phyloP scores from a whole-genome alignment of 64 coral and sea anemone genomes.

The Dendronephthya gigantea region DNA sequence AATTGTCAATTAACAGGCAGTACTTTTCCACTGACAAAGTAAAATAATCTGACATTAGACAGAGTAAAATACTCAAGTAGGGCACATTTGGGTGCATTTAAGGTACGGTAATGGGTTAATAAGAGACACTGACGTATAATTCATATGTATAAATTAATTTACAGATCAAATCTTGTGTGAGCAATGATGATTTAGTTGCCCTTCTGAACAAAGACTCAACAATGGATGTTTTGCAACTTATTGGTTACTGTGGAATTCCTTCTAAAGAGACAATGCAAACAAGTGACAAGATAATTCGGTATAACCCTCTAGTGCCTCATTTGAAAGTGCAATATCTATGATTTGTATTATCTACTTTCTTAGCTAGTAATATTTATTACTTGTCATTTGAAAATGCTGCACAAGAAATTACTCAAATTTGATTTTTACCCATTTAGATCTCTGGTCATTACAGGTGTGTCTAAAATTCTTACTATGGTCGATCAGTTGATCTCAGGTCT shows the following conservation, averaged over 20 bases:
- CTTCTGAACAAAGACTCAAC: not conserved
- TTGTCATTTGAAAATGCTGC: no score
- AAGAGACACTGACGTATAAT: not conserved
- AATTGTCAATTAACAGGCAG: no score
- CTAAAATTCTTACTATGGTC: slow-evolving; percentile 37
- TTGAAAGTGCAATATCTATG: no score
- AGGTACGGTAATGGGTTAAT: no score
- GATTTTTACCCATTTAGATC: no score
- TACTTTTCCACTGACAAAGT: no score
- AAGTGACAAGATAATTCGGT: not conserved
- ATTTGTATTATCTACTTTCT: no score
- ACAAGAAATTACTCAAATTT: no score
- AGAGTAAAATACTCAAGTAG: no score
- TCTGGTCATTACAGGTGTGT: slow-evolving; percentile 48
- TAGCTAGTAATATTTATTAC: no score
- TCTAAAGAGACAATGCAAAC: not conserved
- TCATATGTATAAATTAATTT: not conserved
- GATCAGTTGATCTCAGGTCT: slow-evolving; percentile 55
- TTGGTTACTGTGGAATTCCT: not conserved
- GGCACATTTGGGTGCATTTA: no score
- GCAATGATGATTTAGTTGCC: not conserved
- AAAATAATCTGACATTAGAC: not conserved
- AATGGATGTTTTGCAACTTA: not conserved
- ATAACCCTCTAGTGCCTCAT: no score
- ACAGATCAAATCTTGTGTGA: not conserved